A percentile compares a stretch with the other conserved stretches of the same genome.
These are phyloP conservation scores for Ivindomyrus marchei DNA, from an alignment of 2,113 vertebrate genomes.

Conservation along the genomic window DNA sequence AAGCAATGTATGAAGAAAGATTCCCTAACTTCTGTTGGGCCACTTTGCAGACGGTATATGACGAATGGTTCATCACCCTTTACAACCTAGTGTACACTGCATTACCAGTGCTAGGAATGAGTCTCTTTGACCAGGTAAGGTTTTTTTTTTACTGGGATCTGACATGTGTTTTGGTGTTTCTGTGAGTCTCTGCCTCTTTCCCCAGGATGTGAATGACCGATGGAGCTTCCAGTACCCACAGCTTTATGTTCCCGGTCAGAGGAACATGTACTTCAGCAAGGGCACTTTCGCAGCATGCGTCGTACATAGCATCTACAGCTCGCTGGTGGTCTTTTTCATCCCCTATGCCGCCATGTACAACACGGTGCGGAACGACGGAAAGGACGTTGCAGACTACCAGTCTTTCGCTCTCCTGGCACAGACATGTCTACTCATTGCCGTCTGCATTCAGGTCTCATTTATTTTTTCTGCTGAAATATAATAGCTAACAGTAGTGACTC, in stretches of 20 bases:
- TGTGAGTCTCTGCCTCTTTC: conserved; percentile 25
- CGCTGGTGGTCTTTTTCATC: conserved; percentile 91
- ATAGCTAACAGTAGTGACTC: neutral
- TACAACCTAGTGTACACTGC: conserved; percentile 94
- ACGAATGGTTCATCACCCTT: conserved; percentile 89
- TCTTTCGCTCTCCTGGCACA: conserved; percentile 85
- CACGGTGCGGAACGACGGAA: conserved; percentile 71
- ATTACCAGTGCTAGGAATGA: conserved; percentile 87
- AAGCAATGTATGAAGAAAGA: neutral
- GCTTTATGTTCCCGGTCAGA: conserved; percentile 83
- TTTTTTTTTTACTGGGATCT: neutral
- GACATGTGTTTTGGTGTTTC: neutral
- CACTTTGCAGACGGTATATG: conserved; percentile 78
- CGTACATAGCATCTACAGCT: conserved; percentile 85
- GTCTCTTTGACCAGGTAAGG: conserved; percentile 91
- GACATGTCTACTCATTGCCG: conserved; percentile 79
- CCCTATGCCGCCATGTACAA: conserved; percentile 72
- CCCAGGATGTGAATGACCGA: conserved; percentile 82
- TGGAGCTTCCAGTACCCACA: conserved; percentile 85
- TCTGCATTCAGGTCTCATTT: conserved; percentile 75
- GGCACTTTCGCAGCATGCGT: conserved; percentile 76
- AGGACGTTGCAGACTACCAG: conserved; percentile 82
- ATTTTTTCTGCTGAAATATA: neutral
- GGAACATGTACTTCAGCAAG: conserved; percentile 86
- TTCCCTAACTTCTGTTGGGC: neutral